These are phyloP conservation scores for Zaprionus taronus DNA, from an alignment of 1,140 invertebrate genomes.

Conservation along the genomic window DNA sequence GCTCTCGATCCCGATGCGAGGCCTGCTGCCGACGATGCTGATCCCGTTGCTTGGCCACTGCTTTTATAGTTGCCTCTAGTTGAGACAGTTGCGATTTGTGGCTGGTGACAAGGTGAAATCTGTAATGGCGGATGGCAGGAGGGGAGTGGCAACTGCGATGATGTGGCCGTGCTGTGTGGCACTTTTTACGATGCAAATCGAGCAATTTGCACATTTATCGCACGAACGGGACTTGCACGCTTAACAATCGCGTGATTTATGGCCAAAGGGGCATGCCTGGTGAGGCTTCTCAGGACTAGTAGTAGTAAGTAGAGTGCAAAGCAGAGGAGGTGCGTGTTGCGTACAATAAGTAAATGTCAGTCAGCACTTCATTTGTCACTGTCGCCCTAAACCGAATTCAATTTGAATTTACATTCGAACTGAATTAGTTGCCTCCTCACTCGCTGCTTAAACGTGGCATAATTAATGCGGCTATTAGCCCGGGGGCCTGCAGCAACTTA, in stretches of 20 bases:
- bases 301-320: not conserved
- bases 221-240: conserved; percentile 64
- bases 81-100: conserved; percentile 64
- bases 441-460: conserved; percentile 59
- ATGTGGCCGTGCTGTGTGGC: conserved; percentile 22
- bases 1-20: not conserved
- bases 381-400: conserved; percentile 69
- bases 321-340: not conserved
- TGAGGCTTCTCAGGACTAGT: not conserved
- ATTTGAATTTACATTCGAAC: conserved; percentile 68
- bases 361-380: conserved; percentile 80
- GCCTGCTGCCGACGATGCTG: conserved; percentile 4
- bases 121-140: not conserved
- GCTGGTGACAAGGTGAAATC: not conserved
- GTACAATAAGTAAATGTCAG: conserved; percentile 72
- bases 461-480: conserved; percentile 70
- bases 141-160: not conserved
- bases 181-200: conserved; percentile 79
- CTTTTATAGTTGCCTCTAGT: conserved; percentile 56
- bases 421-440: conserved; percentile 25
- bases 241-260: conserved; percentile 76
- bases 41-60: conserved; percentile 44
- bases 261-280: conserved; percentile 14
- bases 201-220: conserved; percentile 82
- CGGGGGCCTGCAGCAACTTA: conserved; percentile 19